phyloP scores from a whole-genome alignment of 2,888 invertebrate genomes.

The Chymomyza procnemis region DNA sequence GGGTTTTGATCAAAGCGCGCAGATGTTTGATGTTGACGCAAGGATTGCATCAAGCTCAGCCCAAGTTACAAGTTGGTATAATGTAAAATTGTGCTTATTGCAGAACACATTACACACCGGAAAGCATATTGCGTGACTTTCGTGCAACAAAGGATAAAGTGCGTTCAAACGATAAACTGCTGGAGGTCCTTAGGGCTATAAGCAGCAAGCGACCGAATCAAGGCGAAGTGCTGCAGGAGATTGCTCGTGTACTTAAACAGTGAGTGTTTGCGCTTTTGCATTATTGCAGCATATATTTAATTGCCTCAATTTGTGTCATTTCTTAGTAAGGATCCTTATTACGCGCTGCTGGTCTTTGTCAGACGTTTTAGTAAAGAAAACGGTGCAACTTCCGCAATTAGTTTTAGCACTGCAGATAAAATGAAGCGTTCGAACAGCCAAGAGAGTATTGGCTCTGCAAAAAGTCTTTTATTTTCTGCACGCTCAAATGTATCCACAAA shows the following conservation, averaged over 20 bases:
- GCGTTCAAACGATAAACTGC: slow-evolving; percentile 58
- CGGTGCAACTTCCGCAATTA: no score
- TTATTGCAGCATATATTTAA: no score
- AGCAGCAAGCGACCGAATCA: slow-evolving; percentile 71
- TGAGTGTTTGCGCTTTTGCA: slow-evolving; percentile 31
- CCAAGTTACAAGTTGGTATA: neutral
- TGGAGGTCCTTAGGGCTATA: slow-evolving; percentile 70
- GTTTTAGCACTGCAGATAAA: slow-evolving; percentile 7
- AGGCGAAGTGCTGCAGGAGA: slow-evolving; percentile 63
- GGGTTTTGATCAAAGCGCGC: slow-evolving; percentile 42
- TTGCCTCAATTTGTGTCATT: no score
- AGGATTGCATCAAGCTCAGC: neutral
- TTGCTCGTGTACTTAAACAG: slow-evolving; percentile 64
- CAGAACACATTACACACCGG: slow-evolving; percentile 71
- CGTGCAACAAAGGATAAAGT: slow-evolving; percentile 68
- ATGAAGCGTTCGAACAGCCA: slow-evolving; percentile 42
- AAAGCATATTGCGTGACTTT: slow-evolving; percentile 73
- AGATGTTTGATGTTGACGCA: no score
- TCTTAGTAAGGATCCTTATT: slow-evolving; percentile 75
- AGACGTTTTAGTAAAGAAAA: slow-evolving; percentile 58
- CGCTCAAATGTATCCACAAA: no score
- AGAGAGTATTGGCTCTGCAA: no score
- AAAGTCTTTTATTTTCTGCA: no score
- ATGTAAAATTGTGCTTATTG: slow-evolving; percentile 27
- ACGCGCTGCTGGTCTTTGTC: slow-evolving; percentile 72